Evolutionary conservation across 2,888 invertebrate genomes (phyloP), one percentile per base, ranked within the genome.

Genomic region (Carterocephalus palaemon): DNA sequence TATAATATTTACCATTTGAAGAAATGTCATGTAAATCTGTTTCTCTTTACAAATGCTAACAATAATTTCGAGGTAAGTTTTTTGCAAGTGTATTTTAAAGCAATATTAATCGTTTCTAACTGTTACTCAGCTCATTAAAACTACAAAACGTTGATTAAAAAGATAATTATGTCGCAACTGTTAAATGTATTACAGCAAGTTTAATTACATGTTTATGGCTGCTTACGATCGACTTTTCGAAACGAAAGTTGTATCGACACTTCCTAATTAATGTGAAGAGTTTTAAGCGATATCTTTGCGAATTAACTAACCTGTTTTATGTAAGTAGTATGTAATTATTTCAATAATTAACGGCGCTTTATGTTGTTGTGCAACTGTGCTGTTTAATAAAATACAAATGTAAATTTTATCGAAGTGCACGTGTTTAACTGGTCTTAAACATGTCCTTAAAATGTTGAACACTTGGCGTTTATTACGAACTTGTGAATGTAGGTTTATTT

Each of bases 321-420:
- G 29, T 31, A 29, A n/a, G n/a, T n/a, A n/a, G n/a, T n/a, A n/a
- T n/a, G 31, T 20, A 36, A 43, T 36, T 34, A 42, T 34, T 42
- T 42, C 10, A 34, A 9, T 29, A 28, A 43, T 43, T 29, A 43
- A 36, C 28, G 29, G 6, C 19, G 16, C 29, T 26, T 36, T 16
- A 20, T 20, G 13, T 42, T 33, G n/a, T 32, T 32, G 10, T 19
- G n/a, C 32, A 26, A 42, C 22, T 7, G 3, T 22, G 8, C 22
- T n/a, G 28, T 13, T 8, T 13, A 34, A 26, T 57, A 61, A 55
- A 60, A 60, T 52, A 49, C 47, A 52, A n/a, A n/a, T n/a, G n/a
- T n/a, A n/a, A n/a, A n/a, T n/a, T n/a, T n/a, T n/a, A n/a, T n/a
- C n/a, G n/a, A n/a, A n/a, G n/a, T n/a, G n/a, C n/a, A n/a, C n/a